Percentiles rank a stretch among this genome's conserved stretches.
Evolutionary conservation across 2,888 invertebrate genomes (phyloP).

Genomic region (Plusia festucae): DNA sequence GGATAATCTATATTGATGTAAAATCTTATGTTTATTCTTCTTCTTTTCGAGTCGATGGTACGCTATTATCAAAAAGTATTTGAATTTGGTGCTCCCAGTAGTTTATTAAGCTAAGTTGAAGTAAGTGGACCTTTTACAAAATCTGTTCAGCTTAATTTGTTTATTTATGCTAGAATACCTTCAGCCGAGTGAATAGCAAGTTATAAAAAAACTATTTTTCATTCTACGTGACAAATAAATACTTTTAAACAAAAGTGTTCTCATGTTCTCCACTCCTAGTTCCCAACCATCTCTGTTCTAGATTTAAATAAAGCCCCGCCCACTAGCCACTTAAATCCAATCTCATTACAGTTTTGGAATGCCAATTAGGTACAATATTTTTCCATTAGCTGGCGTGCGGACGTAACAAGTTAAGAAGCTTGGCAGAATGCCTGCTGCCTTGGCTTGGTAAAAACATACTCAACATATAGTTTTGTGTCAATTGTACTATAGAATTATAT

Average conservation of each 20-base stretch:
- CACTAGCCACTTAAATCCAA: slow-evolving; percentile 43
- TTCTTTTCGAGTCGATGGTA: no score
- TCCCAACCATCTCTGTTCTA: slow-evolving; percentile 14
- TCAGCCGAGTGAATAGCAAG: no score
- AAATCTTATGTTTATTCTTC: no score
- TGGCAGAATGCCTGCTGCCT: slow-evolving; percentile 54
- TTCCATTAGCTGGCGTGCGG: slow-evolving; percentile 51
- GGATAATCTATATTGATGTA: neutral
- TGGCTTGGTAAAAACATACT: slow-evolving; percentile 22
- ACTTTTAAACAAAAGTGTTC: neutral
- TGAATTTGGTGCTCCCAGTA: no score
- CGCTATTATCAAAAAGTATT: no score
- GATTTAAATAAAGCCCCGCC: slow-evolving; percentile 35
- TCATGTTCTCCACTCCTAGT: neutral
- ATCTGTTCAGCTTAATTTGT: no score
- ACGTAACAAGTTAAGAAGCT: slow-evolving; percentile 33
- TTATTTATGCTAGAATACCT: no score
- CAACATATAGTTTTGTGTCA: no score
- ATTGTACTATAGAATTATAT: slow-evolving; percentile 3
- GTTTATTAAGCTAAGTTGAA: no score
- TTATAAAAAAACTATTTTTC: no score
- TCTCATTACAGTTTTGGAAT: slow-evolving; percentile 53
- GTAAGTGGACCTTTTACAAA: no score
- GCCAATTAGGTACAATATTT: slow-evolving; percentile 57
- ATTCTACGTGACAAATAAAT: neutral